Base-by-base conservation (phyloP, 2,888 invertebrate species). In the Tolmerus cingulatus region DNA sequence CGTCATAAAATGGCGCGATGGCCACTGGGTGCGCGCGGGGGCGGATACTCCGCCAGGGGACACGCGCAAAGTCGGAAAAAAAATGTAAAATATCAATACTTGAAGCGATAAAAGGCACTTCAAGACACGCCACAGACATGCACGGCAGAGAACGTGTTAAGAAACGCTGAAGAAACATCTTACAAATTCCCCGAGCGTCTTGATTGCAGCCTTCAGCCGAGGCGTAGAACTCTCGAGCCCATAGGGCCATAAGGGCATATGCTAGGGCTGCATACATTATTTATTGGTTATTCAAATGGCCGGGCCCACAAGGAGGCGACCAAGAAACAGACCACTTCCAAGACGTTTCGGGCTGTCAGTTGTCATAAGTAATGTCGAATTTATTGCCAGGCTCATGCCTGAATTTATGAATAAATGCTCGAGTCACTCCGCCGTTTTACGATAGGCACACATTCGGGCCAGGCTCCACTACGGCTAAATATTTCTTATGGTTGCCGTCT, bases 331-430 rank as follows among this genome's bases (percentile, higher is more conserved):
- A 81, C 34, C 81, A 51, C 81, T 81, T 55, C n/a, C 46, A 51
- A 81, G 81, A 51, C 55, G 81, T 51, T 81, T 51, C 51, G 19
- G 51, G 55, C 81, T 55, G 81, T 81, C 81, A 81, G 51, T 81
- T 81, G 81, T 81, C 81, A 81, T 81, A 81, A 81, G 81, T 81
- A 55, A 51, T 81, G 81, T 30, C 55, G 81, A 81, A 81, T 81
- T 81, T 81, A 81, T 81, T 23, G 34, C 27, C 55, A 34, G 81
- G 34, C 81, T 81, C 55, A 81, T 81, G 81, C 81, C 34, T 81
- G 81, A 81, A 81, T 81, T 81, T 81, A 81, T 81, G 81, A 81
- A 81, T 81, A 81, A 46, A 46, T 30, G 81, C 51, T 51, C 30
- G n/a, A 81, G 40, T 46, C 51, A 7, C 55, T 55, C 7, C 16